Evolutionary conservation across 2,888 invertebrate genomes (phyloP).

Genomic region (Globia sparganii): DNA sequence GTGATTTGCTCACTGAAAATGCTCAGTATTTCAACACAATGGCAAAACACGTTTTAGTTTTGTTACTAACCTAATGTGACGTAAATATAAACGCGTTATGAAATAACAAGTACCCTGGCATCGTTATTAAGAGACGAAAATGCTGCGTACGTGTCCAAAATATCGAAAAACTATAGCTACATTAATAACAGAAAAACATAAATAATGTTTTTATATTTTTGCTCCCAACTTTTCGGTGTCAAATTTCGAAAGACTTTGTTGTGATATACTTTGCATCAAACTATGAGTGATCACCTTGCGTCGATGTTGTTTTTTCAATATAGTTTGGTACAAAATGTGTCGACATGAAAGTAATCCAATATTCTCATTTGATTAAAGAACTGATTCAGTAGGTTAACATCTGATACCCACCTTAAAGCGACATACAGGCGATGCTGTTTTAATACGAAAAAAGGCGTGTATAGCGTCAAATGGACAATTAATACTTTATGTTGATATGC

Average conservation of each 20-base stretch:
- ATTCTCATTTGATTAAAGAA: not conserved
- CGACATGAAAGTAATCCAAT: not conserved
- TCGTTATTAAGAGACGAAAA: not conserved
- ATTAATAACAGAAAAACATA: constrained; percentile 12
- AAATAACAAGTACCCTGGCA: constrained; percentile 4
- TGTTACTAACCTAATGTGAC: not conserved
- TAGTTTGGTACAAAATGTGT: constrained; percentile 3
- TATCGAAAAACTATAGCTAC: not conserved
- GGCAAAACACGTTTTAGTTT: not conserved
- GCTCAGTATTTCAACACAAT: not conserved
- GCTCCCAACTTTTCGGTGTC: constrained; percentile 20
- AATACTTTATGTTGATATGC: not conserved
- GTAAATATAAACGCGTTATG: not conserved
- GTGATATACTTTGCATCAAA: not conserved
- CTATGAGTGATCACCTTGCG: constrained; percentile 11
- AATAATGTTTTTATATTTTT: constrained; percentile 25
- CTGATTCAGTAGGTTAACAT: not conserved
- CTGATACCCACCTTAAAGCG: not conserved
- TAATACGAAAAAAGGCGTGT: not conserved
- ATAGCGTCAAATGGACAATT: not conserved
- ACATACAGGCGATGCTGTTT: not conserved
- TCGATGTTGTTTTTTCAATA: constrained; percentile 10
- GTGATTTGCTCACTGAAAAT: not conserved
- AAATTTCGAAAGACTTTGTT: constrained; percentile 2
- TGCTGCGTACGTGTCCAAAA: constrained; percentile 40